Conservation (phyloP, 1,140 invertebrate genomes). For the Chironomus striatipennis region DNA sequence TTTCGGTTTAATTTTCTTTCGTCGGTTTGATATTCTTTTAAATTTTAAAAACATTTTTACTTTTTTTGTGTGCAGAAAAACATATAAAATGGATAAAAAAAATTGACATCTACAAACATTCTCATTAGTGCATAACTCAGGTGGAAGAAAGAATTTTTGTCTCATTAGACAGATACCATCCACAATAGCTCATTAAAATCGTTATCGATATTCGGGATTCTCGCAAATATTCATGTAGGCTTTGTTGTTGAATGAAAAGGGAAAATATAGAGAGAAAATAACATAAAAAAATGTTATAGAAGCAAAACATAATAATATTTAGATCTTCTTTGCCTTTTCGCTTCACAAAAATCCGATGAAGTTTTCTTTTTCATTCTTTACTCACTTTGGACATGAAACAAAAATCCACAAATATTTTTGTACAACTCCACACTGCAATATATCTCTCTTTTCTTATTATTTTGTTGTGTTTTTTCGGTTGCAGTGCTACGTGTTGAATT, state of each 20-base stretch:
- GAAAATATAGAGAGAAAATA: too few relatives aligned
- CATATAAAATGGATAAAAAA: neutral
- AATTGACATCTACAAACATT: slow-evolving; percentile 14
- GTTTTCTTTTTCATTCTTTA: neutral
- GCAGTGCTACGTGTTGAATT: slow-evolving; percentile 6
- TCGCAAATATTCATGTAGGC: too few relatives aligned
- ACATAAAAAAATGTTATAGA: too few relatives aligned
- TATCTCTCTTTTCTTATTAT: neutral
- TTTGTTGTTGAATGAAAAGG: neutral
- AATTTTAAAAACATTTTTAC: too few relatives aligned
- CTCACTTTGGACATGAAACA: slow-evolving; percentile 6
- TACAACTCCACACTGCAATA: neutral
- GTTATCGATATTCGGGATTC: neutral
- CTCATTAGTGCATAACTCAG: slow-evolving; percentile 12
- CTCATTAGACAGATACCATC: slow-evolving; percentile 12
- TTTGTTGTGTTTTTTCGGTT: neutral
- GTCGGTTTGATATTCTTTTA: neutral
- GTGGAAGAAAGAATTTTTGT: neutral
- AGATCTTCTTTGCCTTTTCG: neutral
- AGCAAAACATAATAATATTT: neutral
- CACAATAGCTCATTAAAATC: slow-evolving; percentile 13
- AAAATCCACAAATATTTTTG: slow-evolving; percentile 14
- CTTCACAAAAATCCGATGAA: neutral
- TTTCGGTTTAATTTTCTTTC: neutral
- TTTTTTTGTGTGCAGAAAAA: neutral